phyloP scores from a whole-genome alignment of 2,797 vertebrate genomes.

The Fringilla coelebs region DNA sequence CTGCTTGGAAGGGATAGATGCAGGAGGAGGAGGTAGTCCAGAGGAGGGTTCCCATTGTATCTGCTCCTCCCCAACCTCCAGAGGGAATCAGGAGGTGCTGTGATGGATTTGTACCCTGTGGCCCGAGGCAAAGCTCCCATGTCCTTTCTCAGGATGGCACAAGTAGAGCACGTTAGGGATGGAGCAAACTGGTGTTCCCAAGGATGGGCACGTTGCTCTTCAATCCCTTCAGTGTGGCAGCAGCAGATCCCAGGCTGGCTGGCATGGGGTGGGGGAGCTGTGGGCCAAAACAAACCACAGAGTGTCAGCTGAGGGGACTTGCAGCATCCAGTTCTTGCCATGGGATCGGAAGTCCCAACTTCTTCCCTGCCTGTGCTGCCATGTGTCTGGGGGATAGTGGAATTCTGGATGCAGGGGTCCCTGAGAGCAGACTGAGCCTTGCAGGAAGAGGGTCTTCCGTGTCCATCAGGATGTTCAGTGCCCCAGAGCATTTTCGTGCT shows the following conservation, averaged over 20 bases:
- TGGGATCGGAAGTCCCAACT: neutral
- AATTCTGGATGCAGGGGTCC: neutral
- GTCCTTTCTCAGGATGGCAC: neutral
- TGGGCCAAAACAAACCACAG: neutral
- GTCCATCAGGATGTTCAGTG: neutral
- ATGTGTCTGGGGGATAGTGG: accelerated
- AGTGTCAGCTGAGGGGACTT: neutral
- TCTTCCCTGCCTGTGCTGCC: neutral
- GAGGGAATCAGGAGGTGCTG: neutral
- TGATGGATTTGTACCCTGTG: neutral
- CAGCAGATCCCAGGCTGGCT: neutral
- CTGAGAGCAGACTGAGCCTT: neutral
- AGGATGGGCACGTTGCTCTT: neutral
- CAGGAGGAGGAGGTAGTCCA: neutral
- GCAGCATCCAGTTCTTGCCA: neutral
- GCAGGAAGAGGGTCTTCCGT: neutral
- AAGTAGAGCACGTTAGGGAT: neutral
- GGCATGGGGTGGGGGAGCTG: accelerated
- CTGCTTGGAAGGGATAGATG: neutral
- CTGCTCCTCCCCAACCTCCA: neutral
- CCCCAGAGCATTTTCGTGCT: neutral
- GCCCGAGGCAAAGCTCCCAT: accelerated
- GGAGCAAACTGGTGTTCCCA: neutral
- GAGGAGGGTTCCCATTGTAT: neutral
- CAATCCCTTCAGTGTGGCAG: neutral